A percentile compares a stretch with the other conserved stretches of the same genome.
Evolutionary conservation across 2,113 vertebrate species (phyloP).

Genomic region (Pelecanus crispus): DNA sequence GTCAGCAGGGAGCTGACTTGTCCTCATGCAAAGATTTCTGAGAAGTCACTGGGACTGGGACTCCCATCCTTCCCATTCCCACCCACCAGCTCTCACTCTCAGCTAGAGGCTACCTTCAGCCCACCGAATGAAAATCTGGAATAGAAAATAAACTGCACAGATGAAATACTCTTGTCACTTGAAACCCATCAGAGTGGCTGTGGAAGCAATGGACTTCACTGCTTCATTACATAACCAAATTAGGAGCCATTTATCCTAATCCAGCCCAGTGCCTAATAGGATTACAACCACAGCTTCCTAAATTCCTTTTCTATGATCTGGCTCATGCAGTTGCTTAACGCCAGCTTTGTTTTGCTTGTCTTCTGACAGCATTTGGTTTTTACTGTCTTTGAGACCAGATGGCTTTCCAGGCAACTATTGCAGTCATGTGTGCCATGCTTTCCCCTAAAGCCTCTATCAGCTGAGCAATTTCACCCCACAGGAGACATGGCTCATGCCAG

Average conservation of each 20-base stretch:
- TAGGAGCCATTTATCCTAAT: slow-evolving; percentile 16
- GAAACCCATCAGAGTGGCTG: neutral
- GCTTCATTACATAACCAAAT: neutral
- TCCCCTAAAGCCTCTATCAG: neutral
- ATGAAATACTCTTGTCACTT: neutral
- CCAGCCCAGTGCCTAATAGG: neutral
- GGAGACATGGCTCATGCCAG: neutral
- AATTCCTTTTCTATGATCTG: slow-evolving; percentile 18
- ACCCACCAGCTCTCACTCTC: neutral
- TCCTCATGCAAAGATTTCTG: neutral
- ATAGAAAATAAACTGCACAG: neutral
- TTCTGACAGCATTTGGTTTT: neutral
- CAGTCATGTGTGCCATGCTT: neutral
- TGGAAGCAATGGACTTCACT: neutral
- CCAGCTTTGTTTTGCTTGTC: neutral
- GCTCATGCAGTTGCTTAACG: neutral
- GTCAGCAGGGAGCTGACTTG: neutral
- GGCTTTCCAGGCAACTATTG: neutral
- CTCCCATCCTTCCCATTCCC: neutral
- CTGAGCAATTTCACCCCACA: neutral
- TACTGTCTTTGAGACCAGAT: neutral
- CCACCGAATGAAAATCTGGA: neutral
- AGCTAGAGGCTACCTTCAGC: neutral
- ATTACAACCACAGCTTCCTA: neutral
- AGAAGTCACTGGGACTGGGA: neutral